These are phyloP conservation scores for Lycaon pictus DNA, from an alignment of 2,113 vertebrate genomes.

Conservation along the genomic window DNA sequence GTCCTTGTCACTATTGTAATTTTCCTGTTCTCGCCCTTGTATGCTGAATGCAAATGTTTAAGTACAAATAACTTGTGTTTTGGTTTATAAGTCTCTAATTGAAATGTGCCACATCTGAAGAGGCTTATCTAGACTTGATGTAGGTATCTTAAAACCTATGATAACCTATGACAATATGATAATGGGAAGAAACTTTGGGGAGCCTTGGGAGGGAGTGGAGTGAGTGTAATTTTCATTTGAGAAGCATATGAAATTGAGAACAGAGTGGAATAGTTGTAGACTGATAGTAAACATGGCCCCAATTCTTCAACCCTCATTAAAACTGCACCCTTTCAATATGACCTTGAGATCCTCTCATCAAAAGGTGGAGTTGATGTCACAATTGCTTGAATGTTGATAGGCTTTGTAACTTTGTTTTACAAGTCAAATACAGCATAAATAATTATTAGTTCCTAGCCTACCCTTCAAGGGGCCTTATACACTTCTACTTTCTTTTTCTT, in stretches of 20 bases:
- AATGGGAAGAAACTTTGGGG: not conserved
- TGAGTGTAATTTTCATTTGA: not conserved
- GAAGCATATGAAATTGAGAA: not conserved
- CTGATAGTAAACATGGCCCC: not conserved
- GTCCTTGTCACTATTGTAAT: not conserved
- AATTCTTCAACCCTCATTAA: not conserved
- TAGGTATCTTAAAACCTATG: too few relatives aligned
- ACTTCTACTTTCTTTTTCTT: not conserved
- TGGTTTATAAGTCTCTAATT: not conserved
- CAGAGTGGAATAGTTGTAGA: not conserved
- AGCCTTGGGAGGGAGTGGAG: not conserved
- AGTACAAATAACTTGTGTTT: not conserved
- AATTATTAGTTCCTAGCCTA: not conserved
- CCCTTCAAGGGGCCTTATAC: not conserved
- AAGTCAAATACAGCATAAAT: not conserved
- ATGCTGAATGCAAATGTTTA: not conserved
- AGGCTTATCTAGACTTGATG: not conserved
- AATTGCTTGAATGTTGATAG: not conserved
- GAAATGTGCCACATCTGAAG: not conserved
- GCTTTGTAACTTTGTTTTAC: not conserved
- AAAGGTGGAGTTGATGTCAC: not conserved
- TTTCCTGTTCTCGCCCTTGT: not conserved
- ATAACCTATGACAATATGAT: not conserved
- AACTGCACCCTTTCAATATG: not conserved
- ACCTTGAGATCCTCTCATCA: not conserved